Conservation (phyloP, 53 echinoderm and acorn worm species). For the Actinopyga echinites region DNA sequence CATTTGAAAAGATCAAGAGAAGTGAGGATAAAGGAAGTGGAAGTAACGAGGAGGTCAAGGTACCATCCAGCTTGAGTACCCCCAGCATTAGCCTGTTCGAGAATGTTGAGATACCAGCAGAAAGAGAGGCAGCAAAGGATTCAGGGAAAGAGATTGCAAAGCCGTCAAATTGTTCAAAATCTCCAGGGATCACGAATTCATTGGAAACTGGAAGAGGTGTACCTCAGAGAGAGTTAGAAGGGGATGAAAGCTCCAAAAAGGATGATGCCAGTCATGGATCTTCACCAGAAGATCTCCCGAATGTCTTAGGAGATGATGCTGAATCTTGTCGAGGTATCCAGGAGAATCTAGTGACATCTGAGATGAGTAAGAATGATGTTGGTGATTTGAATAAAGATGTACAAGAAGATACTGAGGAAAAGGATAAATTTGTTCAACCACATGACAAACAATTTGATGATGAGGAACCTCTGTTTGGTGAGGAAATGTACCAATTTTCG, state of each 20-base stretch:
- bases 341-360: neutral
- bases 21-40: neutral
- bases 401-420: neutral
- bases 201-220: too few species aligned
- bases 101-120: neutral
- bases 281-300: too few species aligned
- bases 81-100: constrained; percentile 23
- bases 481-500: neutral
- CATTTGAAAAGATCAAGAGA: neutral
- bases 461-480: constrained; percentile 43
- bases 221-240: too few species aligned
- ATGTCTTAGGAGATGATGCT: neutral
- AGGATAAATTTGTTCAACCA: neutral
- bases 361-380: too few species aligned
- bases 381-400: too few species aligned
- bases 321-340: neutral
- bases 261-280: too few species aligned
- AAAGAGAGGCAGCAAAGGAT: neutral
- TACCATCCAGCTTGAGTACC: neutral
- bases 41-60: neutral
- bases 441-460: constrained; percentile 53
- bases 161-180: too few species aligned
- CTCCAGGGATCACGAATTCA: too few species aligned
- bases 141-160: too few species aligned
- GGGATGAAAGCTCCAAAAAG: too few species aligned